A percentile compares a stretch with the other conserved stretches of the same genome.
These are phyloP conservation scores for Cherax quadricarinatus DNA, from an alignment of 1,140 invertebrate genomes.

Conservation along the genomic window DNA sequence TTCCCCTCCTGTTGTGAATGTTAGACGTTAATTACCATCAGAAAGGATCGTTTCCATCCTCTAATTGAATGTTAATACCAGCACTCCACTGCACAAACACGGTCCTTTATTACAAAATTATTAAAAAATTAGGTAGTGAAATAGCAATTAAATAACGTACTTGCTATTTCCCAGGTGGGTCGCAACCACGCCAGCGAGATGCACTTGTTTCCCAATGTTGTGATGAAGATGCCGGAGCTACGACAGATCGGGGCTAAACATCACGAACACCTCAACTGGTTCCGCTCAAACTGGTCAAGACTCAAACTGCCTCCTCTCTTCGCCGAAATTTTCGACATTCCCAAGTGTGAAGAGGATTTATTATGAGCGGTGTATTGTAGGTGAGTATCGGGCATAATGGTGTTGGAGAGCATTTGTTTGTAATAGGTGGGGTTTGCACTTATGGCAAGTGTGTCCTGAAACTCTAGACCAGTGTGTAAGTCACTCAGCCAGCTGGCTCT, in stretches of 20 bases:
- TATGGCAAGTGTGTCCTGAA: too few relatives aligned
- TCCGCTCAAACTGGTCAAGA: conserved; percentile 87
- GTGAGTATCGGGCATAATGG: conserved; percentile 1
- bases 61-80: too few relatives aligned
- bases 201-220: conserved; percentile 83
- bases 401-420: conserved; percentile 25
- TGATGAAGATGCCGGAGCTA: conserved; percentile 87
- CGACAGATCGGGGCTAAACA: conserved; percentile 89
- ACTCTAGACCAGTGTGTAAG: too few relatives aligned
- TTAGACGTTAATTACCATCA: too few relatives aligned
- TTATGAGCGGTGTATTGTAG: conserved; percentile 51
- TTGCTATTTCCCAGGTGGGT: conserved; percentile 75
- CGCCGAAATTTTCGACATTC: conserved; percentile 98
- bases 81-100: too few relatives aligned
- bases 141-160: too few relatives aligned
- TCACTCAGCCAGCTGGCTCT: too few relatives aligned
- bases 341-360: conserved; percentile 88
- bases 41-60: too few relatives aligned
- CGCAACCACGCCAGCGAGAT: conserved; percentile 79
- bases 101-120: too few relatives aligned
- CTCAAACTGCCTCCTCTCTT: conserved; percentile 91
- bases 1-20: too few relatives aligned
- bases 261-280: conserved; percentile 92
- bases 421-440: conserved; percentile 18
- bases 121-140: too few relatives aligned